These are phyloP conservation scores for Diachrysia chrysitis DNA, from an alignment of 2,888 invertebrate species.

Conservation along the genomic window DNA sequence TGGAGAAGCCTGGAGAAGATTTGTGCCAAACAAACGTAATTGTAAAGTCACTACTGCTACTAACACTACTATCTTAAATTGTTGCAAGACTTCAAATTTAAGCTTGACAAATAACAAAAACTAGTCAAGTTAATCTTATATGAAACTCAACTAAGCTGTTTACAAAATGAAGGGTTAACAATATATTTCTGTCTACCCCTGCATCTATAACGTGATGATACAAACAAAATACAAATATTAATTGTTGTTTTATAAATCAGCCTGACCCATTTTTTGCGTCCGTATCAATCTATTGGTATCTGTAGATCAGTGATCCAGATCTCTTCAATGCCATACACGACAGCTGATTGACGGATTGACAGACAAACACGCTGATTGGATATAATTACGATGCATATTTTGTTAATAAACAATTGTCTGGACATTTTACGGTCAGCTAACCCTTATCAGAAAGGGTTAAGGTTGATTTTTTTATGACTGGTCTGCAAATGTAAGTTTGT, in stretches of 20 bases:
- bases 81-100: too few relatives aligned
- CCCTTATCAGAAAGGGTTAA: slow-evolving; percentile 13
- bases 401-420: slow-evolving; percentile 71
- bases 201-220: not conserved
- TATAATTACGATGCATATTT: slow-evolving; percentile 88
- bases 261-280: slow-evolving; percentile 69
- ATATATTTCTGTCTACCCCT: not conserved
- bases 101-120: too few relatives aligned
- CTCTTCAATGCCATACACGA: slow-evolving; percentile 67
- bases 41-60: too few relatives aligned
- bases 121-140: too few relatives aligned
- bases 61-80: too few relatives aligned
- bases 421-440: slow-evolving; percentile 14
- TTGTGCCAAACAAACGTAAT: too few relatives aligned
- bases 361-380: slow-evolving; percentile 83
- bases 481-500: slow-evolving; percentile 23
- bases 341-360: slow-evolving; percentile 82
- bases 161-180: too few relatives aligned
- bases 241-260: slow-evolving; percentile 39
- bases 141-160: too few relatives aligned
- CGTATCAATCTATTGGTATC: slow-evolving; percentile 64
- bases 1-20: too few relatives aligned
- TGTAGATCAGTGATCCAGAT: slow-evolving; percentile 75
- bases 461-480: slow-evolving; percentile 29
- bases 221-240: slow-evolving; percentile 42